Evolutionary conservation across 2,888 invertebrate species (phyloP), one percentile per base, ranked within the genome.

Genomic region (Drosophila anomalata): DNA sequence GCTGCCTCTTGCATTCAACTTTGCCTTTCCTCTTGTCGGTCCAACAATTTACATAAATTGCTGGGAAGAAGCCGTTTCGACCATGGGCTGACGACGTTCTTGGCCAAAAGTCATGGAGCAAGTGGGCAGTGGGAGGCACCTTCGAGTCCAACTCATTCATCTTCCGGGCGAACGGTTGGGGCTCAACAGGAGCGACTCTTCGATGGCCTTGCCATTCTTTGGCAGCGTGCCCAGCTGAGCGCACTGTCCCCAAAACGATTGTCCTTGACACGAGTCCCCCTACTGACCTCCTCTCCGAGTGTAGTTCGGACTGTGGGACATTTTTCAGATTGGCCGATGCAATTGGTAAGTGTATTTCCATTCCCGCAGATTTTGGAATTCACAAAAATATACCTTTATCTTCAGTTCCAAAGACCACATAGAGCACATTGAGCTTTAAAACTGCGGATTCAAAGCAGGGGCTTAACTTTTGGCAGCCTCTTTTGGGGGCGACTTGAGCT

Each of bases 221-320:
- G 81, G 81, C 73, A 73, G 53, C 51, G 54, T 58, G 68, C 75
- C 81, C 74, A 67, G 59, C 51, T 66, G 63, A 20, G 63, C 47
- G 22, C 36, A 36, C 46, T 53, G 68, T 69, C 46, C 47, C 54
- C 62, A 62, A 53, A 74, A 63, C 77, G 67, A 73, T 78, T 81
- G 86, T 75, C 83, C 86, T 81, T 85, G 86, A 82, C 82, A 81
- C 77, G 59, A 46, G 33, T 17, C 42, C 63, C 14, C 20, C 46
- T 29, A 29, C 48, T 24, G 44, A 33, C 50, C 12, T 31, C 50
- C 22, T 24, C 22, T 24, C 22, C 22, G 22, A 24, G 22, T 24
- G 22, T 24, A 24, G 22, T 31, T 31, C 31, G 9, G 33, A 33
- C 12, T 33, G 11, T 33, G 33, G 12, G 3, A 3, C 5, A 41